A percentile compares a stretch with the other conserved stretches of the same genome.
phyloP scores from a whole-genome alignment of 2,888 invertebrate species.

The Lepetodrilus schrolli region DNA sequence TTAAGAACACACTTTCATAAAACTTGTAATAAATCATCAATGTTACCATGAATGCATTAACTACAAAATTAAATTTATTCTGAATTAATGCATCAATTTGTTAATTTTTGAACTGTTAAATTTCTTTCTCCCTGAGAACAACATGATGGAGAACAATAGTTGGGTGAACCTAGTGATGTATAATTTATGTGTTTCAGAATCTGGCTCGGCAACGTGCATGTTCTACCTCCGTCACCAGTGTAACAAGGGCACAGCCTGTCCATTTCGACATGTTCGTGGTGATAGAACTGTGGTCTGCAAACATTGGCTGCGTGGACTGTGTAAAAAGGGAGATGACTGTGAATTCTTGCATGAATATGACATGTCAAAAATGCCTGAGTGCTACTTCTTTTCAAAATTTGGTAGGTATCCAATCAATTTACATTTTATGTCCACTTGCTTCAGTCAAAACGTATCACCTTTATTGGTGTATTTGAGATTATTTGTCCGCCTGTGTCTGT shows the following conservation, averaged over 20 bases:
- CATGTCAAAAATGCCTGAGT: constrained; percentile 99
- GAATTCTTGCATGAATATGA: constrained; percentile 99
- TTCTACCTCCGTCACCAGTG: constrained; percentile 85
- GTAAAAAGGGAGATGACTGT: constrained; percentile 99
- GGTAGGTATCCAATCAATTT: constrained; percentile 82
- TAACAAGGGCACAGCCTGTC: constrained; percentile 91
- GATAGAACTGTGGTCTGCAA: constrained; percentile 99
- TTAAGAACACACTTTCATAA: too few species aligned
- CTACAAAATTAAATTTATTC: not conserved
- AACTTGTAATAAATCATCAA: too few species aligned
- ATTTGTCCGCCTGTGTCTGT: too few species aligned
- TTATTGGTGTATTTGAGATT: too few species aligned
- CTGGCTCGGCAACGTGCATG: constrained; percentile 96
- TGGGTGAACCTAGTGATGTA: too few species aligned
- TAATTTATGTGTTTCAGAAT: constrained; percentile 80
- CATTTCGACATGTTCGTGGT: constrained; percentile 96
- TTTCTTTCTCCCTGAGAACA: too few species aligned
- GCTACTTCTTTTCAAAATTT: constrained; percentile 99
- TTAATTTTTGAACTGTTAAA: not conserved
- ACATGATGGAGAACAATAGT: too few species aligned
- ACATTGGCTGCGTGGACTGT: constrained; percentile 98
- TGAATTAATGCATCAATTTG: not conserved
- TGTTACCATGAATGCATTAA: not conserved
- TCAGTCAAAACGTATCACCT: too few species aligned
- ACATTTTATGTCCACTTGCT: too few species aligned